These are phyloP conservation scores for Catharus ustulatus DNA, from an alignment of 2,797 vertebrate genomes.

Conservation along the genomic window DNA sequence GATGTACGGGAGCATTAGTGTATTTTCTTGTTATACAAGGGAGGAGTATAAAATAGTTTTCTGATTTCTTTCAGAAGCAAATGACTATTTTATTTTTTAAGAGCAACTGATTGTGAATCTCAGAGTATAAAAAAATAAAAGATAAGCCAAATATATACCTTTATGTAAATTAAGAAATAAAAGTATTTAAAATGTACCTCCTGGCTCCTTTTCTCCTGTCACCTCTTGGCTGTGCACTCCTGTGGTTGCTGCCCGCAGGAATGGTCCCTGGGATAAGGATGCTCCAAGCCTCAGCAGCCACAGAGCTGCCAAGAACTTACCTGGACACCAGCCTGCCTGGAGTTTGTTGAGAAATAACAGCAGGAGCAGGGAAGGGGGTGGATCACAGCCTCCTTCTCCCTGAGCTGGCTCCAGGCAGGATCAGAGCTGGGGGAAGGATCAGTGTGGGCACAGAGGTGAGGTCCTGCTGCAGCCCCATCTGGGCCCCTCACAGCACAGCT, in stretches of 20 bases:
- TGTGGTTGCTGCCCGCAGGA: background rate
- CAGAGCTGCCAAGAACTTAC: background rate
- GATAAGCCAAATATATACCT: slow-evolving; percentile 87
- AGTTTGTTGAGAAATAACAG: rapidly evolving
- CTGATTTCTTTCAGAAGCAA: slow-evolving; percentile 94
- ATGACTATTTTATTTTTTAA: slow-evolving; percentile 96
- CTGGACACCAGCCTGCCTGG: background rate
- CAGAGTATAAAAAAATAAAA: slow-evolving; percentile 78
- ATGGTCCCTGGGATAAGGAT: background rate
- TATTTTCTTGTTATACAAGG: slow-evolving; percentile 99
- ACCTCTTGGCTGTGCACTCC: rapidly evolving
- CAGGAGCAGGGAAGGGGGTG: background rate
- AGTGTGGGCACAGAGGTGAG: background rate
- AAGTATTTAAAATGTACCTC: slow-evolving; percentile 80
- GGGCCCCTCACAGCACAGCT: rapidly evolving
- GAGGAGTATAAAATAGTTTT: slow-evolving; percentile 89
- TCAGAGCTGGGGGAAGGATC: background rate
- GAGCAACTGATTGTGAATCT: slow-evolving; percentile 88
- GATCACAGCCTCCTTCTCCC: background rate
- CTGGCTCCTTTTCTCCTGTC: background rate
- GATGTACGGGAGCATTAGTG: slow-evolving; percentile 73
- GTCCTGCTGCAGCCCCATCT: background rate
- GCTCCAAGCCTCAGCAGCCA: background rate
- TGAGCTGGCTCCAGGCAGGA: background rate
- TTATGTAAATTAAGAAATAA: slow-evolving; percentile 98